These are phyloP conservation scores for Sminthurides aquaticus DNA, from an alignment of 2,888 invertebrate genomes.

Conservation along the genomic window DNA sequence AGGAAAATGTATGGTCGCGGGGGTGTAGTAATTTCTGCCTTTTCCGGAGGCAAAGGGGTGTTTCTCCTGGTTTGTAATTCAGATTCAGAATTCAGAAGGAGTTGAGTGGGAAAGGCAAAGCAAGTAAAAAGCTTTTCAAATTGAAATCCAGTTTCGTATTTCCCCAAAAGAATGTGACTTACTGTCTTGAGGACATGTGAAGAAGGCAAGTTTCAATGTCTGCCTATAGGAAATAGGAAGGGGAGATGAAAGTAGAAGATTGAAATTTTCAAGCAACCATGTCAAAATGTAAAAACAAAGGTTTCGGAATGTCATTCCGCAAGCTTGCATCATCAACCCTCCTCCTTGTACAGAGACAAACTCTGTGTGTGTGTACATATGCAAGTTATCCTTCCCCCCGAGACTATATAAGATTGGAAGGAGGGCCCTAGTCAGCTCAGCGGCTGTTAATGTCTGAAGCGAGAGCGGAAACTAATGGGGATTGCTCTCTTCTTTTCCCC, in stretches of 20 bases:
- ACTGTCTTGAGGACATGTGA: background rate
- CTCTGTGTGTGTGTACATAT: too few relatives aligned
- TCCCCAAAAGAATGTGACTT: background rate
- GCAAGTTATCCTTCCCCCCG: too few relatives aligned
- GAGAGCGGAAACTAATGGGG: background rate
- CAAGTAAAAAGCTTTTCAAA: background rate
- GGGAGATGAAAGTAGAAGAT: background rate
- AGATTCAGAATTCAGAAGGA: background rate
- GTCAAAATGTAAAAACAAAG: background rate
- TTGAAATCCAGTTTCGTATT: background rate
- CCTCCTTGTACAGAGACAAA: too few relatives aligned
- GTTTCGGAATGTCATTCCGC: background rate
- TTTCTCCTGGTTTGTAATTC: too few relatives aligned
- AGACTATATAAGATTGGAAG: too few relatives aligned
- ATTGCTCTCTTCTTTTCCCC: background rate
- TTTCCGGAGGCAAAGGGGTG: background rate
- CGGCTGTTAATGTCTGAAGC: too few relatives aligned
- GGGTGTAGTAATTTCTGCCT: background rate
- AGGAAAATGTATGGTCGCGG: too few relatives aligned
- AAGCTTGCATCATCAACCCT: too few relatives aligned
- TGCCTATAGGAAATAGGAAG: too few relatives aligned
- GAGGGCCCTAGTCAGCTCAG: too few relatives aligned
- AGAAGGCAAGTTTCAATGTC: too few relatives aligned
- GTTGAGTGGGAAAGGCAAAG: too few relatives aligned
- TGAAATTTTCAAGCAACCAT: background rate